These are phyloP conservation scores for Actenoides hombroni DNA, from an alignment of 2,113 vertebrate species.

Conservation along the genomic window DNA sequence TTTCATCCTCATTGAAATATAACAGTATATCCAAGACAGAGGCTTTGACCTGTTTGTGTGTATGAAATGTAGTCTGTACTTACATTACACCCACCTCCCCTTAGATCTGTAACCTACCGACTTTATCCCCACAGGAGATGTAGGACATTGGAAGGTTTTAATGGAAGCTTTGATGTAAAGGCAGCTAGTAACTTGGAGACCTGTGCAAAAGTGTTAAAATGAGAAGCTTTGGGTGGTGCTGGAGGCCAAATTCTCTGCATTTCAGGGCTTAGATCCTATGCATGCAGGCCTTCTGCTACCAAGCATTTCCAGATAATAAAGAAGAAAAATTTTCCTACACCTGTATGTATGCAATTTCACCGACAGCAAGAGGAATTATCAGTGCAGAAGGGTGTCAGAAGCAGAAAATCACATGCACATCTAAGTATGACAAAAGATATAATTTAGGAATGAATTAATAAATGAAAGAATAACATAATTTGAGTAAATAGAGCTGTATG, in stretches of 20 bases:
- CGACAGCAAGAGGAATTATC: background rate
- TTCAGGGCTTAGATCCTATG: background rate
- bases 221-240: background rate
- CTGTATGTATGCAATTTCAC: background rate
- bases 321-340: background rate
- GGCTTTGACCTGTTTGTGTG: background rate
- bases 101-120: background rate
- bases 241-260: background rate
- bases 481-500: background rate
- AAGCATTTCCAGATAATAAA: background rate
- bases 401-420: background rate
- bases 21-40: background rate
- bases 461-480: background rate
- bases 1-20: conserved; percentile 6
- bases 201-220: background rate
- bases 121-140: background rate
- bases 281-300: background rate
- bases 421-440: background rate
- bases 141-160: background rate
- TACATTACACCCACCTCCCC: background rate
- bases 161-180: background rate
- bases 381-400: background rate
- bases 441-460: background rate
- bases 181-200: background rate
- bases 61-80: background rate